Base-by-base conservation (phyloP, 2,113 vertebrate species). In the Mesembrinibis cayennensis region DNA sequence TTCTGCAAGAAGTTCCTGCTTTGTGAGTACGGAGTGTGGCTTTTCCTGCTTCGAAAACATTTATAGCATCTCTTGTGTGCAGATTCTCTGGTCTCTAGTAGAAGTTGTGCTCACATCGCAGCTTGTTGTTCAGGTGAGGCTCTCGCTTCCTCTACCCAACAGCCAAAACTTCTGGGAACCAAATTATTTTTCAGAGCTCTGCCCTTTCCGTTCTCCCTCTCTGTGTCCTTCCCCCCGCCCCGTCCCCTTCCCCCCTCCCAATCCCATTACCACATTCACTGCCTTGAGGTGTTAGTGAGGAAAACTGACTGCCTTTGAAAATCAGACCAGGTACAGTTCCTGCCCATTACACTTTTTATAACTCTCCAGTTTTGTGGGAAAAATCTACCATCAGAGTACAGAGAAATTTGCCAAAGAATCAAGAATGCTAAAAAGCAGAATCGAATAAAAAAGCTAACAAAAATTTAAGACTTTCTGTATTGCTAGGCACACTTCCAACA, bases 401-500 rank as follows among this genome's bases (percentile, higher is more conserved):
- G 0, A 90, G 63, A 94, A 96, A 93, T 87, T 87, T 89, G 70
- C 84, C 78, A 88, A 67, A 94, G 91, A 93, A 29, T 84, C 52
- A 76, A 89, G 84, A 82, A 79, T 72, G 66, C 34, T 76, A 53
- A 76, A 96, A 94, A 95, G 72, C 55, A 26, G 72, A 94, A 72
- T 49, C 88, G 70, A 94, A 76, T 61, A 83, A 72, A 82, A 89
- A 89, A 74, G 21, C 50, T 59, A 79, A 82, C 20, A 63, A 62
- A 93, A 90, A 72, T n/a, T 45, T 61, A 77, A 92, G 87, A 21
- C 53, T 91, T 94, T 96, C 40, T 96, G 96, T 95, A 86, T 96
- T 95, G 87, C 66, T 97, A 94, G 93, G 96, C 95, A 96, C 11
- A 34, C 40, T 93, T 96, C 96, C 93, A 96, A 62, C 56, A 80